A percentile compares a stretch with the other conserved stretches of the same genome.
phyloP scores from a whole-genome alignment of 2,888 invertebrate genomes.

The Phortica okadai region DNA sequence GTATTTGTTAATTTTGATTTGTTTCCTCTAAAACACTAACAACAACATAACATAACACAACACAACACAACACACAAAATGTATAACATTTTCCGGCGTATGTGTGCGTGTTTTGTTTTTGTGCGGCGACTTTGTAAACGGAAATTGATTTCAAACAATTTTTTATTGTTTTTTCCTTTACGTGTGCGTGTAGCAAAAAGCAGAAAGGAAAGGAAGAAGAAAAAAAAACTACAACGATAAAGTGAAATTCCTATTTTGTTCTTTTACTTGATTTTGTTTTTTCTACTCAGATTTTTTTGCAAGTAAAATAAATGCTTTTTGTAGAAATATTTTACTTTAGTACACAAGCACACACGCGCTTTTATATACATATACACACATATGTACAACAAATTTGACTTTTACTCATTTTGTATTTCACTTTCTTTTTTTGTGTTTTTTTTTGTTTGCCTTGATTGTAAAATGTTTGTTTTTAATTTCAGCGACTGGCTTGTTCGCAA shows the following conservation, averaged over 20 bases:
- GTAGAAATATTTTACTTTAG: slow-evolving; percentile 63
- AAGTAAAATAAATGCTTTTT: slow-evolving; percentile 63
- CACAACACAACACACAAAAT: not conserved
- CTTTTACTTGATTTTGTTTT: slow-evolving; percentile 32
- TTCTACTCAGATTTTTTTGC: slow-evolving; percentile 31
- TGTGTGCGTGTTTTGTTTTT: slow-evolving; percentile 1
- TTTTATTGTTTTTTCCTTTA: slow-evolving; percentile 43
- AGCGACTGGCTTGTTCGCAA: slow-evolving; percentile 46
- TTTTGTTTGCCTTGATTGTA: slow-evolving; percentile 9
- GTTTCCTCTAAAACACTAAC: slow-evolving; percentile 42
- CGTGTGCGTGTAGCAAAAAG: slow-evolving; percentile 44
- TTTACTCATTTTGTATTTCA: slow-evolving; percentile 32
- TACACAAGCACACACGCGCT: not conserved
- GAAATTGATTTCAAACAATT: slow-evolving; percentile 58
- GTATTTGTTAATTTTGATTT: slow-evolving; percentile 67
- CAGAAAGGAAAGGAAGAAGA: not conserved
- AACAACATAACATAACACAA: slow-evolving; percentile 6
- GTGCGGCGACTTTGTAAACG: slow-evolving; percentile 38
- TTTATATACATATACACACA: slow-evolving; percentile 39
- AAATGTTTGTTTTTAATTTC: slow-evolving; percentile 67
- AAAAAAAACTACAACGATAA: not conserved
- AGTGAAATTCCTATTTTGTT: not conserved
- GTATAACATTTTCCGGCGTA: not conserved
- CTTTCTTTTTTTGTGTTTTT: slow-evolving; percentile 27
- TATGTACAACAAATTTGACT: slow-evolving; percentile 15